phyloP scores from a whole-genome alignment of 2,888 invertebrate genomes.

The Dicranocentrus wangi region DNA sequence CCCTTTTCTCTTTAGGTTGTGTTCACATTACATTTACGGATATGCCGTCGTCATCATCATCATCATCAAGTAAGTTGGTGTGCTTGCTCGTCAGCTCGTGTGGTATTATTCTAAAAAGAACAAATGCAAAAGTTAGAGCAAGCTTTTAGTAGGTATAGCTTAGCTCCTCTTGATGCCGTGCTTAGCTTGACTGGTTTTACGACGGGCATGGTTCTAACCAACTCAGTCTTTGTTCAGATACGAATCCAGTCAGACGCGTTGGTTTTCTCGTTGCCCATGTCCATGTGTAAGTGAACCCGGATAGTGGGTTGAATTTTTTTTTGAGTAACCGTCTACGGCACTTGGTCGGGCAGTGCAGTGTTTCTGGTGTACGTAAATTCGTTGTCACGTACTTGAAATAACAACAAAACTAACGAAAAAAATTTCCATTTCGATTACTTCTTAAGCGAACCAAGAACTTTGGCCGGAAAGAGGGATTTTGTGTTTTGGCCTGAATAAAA shows the following conservation, averaged over 20 bases:
- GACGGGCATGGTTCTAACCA: constrained; percentile 40
- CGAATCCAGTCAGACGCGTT: constrained; percentile 51
- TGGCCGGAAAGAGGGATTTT: too few species aligned
- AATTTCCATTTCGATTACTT: background rate
- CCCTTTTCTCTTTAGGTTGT: background rate
- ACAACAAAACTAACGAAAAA: constrained; percentile 34
- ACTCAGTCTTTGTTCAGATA: constrained; percentile 59
- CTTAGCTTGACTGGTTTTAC: constrained; percentile 47
- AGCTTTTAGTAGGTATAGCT: background rate
- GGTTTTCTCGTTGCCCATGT: background rate
- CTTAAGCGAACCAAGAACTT: constrained; percentile 28
- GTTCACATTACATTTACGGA: constrained; percentile 12
- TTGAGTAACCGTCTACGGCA: background rate
- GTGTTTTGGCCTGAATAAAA: constrained; percentile 14
- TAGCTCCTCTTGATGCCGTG: background rate
- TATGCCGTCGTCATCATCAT: constrained; percentile 5
- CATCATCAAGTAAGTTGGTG: background rate
- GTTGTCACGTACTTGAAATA: constrained; percentile 55
- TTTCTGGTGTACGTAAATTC: constrained; percentile 27
- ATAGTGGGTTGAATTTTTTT: background rate
- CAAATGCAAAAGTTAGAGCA: background rate
- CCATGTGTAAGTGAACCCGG: background rate
- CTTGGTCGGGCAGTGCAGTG: constrained; percentile 6
- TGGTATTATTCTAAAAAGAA: constrained; percentile 14
- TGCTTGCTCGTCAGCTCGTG: background rate